Conservation (phyloP, 2,113 vertebrate species). For the Nerophis lumbriciformis region DNA sequence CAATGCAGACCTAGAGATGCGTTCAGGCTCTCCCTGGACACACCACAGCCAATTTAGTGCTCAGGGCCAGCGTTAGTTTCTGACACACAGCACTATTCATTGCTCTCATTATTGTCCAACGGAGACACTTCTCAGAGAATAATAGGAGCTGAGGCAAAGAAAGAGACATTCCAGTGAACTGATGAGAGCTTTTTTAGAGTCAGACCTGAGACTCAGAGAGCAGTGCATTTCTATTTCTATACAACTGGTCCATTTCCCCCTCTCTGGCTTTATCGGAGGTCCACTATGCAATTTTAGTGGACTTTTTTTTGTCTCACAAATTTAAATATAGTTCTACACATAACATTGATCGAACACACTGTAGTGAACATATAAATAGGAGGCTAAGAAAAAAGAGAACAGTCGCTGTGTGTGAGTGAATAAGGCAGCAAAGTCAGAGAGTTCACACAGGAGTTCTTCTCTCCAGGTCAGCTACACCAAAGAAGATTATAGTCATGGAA, state of each 20-base stretch:
- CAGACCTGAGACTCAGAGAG: conserved; percentile 4
- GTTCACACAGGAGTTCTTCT: too few relatives aligned
- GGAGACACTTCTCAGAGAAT: conserved; percentile 46
- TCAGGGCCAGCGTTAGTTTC: conserved; percentile 29
- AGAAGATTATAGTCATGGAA: too few relatives aligned
- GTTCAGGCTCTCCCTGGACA: conserved; percentile 39
- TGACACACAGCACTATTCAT: conserved; percentile 56
- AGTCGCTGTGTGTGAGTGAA: too few relatives aligned
- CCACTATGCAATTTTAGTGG: too few relatives aligned
- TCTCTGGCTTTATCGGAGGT: not conserved
- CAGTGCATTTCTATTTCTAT: not conserved
- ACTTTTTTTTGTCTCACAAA: too few relatives aligned
- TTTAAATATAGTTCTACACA: too few relatives aligned
- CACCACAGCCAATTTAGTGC: conserved; percentile 52
- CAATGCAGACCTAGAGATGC: conserved; percentile 3
- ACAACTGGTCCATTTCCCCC: not conserved
- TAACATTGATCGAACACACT: too few relatives aligned
- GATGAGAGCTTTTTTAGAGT: conserved; percentile 24
- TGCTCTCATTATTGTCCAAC: conserved; percentile 59
- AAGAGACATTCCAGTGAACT: conserved; percentile 15
- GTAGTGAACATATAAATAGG: too few relatives aligned
- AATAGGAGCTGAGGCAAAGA: conserved; percentile 23
- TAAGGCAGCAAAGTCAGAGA: too few relatives aligned
- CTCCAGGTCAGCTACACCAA: too few relatives aligned
- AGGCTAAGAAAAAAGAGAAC: too few relatives aligned